Conservation (phyloP, 2,113 vertebrate species). For the Nesogale talazaci region DNA sequence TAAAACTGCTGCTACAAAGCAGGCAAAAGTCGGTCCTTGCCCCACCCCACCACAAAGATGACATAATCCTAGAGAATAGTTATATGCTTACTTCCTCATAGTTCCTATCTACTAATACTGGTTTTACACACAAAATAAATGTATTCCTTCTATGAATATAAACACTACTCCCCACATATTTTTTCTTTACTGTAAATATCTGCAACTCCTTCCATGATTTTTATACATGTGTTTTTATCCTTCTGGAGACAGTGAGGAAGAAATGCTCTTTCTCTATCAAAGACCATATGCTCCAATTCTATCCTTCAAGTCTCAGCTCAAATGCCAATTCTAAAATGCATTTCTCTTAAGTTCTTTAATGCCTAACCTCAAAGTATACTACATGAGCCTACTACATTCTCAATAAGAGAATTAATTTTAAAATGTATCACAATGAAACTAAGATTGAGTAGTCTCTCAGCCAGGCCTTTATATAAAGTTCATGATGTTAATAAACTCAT, state of each 20-base stretch:
- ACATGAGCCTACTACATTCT: neutral
- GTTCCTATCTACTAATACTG: neutral
- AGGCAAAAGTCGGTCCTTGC: too few relatives aligned
- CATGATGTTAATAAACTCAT: neutral
- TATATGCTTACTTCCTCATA: neutral
- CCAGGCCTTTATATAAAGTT: too few relatives aligned
- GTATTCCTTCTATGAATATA: neutral
- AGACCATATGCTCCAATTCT: neutral
- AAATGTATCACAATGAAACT: neutral
- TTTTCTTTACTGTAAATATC: neutral
- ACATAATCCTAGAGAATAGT: neutral
- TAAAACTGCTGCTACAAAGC: too few relatives aligned
- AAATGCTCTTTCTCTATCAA: neutral
- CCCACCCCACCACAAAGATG: too few relatives aligned
- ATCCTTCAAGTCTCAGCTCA: neutral
- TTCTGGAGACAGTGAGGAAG: neutral
- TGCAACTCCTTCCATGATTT: neutral
- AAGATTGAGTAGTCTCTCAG: neutral
- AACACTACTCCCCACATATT: neutral
- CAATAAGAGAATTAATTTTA: neutral
- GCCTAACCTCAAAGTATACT: neutral
- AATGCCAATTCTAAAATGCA: neutral
- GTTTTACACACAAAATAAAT: conserved; percentile 5
- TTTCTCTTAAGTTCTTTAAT: conserved; percentile 4
- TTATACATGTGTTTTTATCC: neutral